phyloP scores from a whole-genome alignment of 2,888 invertebrate species.

The Metopia argyrocephala region DNA sequence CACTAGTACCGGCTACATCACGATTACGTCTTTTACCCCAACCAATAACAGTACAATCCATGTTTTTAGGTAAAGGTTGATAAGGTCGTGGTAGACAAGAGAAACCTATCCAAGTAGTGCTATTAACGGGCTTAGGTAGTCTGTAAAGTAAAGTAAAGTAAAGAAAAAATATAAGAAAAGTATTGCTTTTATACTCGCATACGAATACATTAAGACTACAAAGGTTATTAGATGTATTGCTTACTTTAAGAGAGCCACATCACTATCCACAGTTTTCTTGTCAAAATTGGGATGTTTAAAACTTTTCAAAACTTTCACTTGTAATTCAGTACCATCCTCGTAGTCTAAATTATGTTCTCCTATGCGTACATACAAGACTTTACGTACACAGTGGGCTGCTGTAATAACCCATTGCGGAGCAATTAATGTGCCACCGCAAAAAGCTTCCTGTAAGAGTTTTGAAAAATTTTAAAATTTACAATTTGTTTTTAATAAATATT shows the following conservation, averaged over 20 bases:
- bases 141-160: no score
- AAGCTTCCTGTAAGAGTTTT: constrained; percentile 91
- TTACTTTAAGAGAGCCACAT: constrained; percentile 90
- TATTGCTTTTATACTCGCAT: not conserved
- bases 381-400: constrained; percentile 91
- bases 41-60: constrained; percentile 90
- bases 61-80: constrained; percentile 83
- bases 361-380: constrained; percentile 86
- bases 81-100: constrained; percentile 90
- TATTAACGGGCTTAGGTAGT: constrained; percentile 74
- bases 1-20: constrained; percentile 88
- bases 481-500: no score
- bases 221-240: constrained; percentile 30
- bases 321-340: constrained; percentile 87
- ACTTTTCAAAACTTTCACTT: constrained; percentile 86
- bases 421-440: constrained; percentile 92
- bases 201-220: no score
- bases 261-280: constrained; percentile 93
- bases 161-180: not conserved
- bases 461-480: no score
- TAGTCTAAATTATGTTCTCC: constrained; percentile 91
- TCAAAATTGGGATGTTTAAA: constrained; percentile 92
- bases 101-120: constrained; percentile 80
- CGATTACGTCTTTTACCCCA: constrained; percentile 92
- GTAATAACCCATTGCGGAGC: constrained; percentile 91